Evolutionary conservation across 2,113 vertebrate genomes (phyloP), one percentile per base, ranked within the genome.

Genomic region (Paradoxurus hermaphroditus): DNA sequence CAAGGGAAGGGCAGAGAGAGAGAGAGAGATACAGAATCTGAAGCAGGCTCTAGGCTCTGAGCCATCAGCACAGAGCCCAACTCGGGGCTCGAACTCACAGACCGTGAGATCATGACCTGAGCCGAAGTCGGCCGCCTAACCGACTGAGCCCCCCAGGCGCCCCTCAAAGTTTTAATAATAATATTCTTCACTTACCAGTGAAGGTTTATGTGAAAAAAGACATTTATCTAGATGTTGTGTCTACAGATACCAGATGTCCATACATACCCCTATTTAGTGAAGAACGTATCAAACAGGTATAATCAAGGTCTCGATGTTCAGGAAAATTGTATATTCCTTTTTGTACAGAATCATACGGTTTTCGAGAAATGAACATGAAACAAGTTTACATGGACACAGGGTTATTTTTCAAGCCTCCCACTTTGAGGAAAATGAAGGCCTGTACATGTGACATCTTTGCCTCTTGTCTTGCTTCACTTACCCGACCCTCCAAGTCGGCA

Each of bases 281-380:
- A 87, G 53, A 59, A 44, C 6, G 12, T 15, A 31, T 31, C 14
- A 77, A 62, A 95, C 98, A 99, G 63, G 14, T 4, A 16, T 29
- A 75, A 29, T 34, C 29, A 39, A 56, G 36, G 62, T 78, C 51
- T 56, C 29, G 25, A 31, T 31, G 16, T 53, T 78, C 12, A 67
- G 92, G 62, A 73, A 94, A 72, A 63, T 18, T 19, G 7, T 19
- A 14, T 70, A 5, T 62, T 77, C 13, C 16, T 21, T 95, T 59
- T 51, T 27, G 36, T 31, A 31, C 12, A 65, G 29, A 81, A 25
- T 36, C 51, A 39, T 6, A 16, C 2, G 8, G n/a, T 70, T 84
- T 81, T 67, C 11, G 59, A 41, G 29, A 70, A 51, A 73, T 49
- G 31, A 75, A 62, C 19, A 56, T 27, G 29, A 18, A 49, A 46